Evolutionary conservation across 2,113 vertebrate genomes (phyloP).

Genomic region (Toxotes chatareus): DNA sequence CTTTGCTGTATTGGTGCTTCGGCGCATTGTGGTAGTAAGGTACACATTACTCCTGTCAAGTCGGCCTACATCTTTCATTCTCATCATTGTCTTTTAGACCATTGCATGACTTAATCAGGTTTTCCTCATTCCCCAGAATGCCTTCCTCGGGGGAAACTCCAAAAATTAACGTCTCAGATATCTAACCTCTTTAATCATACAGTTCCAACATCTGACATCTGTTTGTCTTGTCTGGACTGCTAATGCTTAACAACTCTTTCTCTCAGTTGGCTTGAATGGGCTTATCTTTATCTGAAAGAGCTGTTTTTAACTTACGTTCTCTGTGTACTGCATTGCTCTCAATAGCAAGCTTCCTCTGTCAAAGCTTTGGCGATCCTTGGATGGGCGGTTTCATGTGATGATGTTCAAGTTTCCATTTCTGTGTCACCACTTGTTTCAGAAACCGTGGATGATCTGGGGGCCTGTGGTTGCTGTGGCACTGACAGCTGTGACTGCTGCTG

Average conservation of each 20-base stretch:
- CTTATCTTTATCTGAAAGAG: conserved; percentile 50
- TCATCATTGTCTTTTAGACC: conserved; percentile 84
- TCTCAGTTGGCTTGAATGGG: conserved; percentile 57
- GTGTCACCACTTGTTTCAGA: conserved; percentile 86
- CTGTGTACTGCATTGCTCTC: conserved; percentile 48
- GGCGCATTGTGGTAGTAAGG: conserved; percentile 99
- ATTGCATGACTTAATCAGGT: conserved; percentile 86
- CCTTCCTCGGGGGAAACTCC: conserved; percentile 27
- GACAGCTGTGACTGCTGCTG: conserved; percentile 93
- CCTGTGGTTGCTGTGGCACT: conserved; percentile 93
- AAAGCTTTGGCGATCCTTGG: conserved; percentile 48
- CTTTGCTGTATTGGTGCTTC: conserved; percentile 99
- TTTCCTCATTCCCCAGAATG: conserved; percentile 60
- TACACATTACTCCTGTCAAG: conserved; percentile 91
- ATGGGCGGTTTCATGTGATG: conserved; percentile 8
- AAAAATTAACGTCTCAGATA: conserved; percentile 29
- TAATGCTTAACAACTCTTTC: conserved; percentile 72
- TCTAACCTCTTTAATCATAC: conserved; percentile 72
- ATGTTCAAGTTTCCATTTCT: conserved; percentile 54
- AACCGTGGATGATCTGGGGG: conserved; percentile 94
- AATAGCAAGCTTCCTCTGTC: conserved; percentile 56
- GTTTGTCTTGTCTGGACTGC: conserved; percentile 84
- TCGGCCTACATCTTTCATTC: conserved; percentile 83
- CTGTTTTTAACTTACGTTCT: conserved; percentile 48
- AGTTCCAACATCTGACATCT: conserved; percentile 85